Conservation (phyloP, 2,113 vertebrate species). For the Nyctibius bracteatus region DNA sequence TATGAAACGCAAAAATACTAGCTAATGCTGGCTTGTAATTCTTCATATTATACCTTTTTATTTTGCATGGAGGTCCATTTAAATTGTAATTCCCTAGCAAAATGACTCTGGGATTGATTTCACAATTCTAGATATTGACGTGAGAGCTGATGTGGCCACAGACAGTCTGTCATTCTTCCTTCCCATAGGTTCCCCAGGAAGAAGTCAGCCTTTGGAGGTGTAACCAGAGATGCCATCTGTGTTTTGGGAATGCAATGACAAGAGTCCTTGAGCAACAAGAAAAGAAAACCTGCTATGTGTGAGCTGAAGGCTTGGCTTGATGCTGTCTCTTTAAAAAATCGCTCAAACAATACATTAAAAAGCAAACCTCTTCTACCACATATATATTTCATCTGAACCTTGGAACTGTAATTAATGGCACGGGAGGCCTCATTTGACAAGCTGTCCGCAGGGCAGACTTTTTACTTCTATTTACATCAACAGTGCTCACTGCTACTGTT, state of each 20-base stretch:
- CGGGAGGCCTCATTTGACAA: neutral
- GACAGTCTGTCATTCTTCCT: neutral
- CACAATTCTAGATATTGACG: neutral
- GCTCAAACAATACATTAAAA: neutral
- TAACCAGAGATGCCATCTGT: neutral
- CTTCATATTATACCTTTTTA: neutral
- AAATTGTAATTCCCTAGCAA: neutral
- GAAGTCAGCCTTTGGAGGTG: neutral
- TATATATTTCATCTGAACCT: slow-evolving; percentile 36
- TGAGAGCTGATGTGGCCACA: neutral
- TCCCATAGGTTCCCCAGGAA: neutral
- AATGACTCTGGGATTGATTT: neutral
- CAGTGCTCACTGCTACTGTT: neutral
- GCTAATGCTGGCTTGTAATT: neutral
- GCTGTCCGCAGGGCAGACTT: slow-evolving; percentile 5
- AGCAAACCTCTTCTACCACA: slow-evolving; percentile 13
- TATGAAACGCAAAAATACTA: neutral
- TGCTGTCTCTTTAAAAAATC: slow-evolving; percentile 28
- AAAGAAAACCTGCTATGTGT: neutral
- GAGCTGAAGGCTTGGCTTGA: neutral
- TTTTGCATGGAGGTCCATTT: neutral
- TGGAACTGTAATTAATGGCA: slow-evolving; percentile 34
- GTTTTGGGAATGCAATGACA: neutral
- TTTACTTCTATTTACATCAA: slow-evolving; percentile 43
- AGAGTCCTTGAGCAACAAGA: neutral